Percentiles rank a stretch among this genome's conserved stretches.
Evolutionary conservation across 2,888 invertebrate genomes (phyloP).

Genomic region (Ditylenchus weischeri): DNA sequence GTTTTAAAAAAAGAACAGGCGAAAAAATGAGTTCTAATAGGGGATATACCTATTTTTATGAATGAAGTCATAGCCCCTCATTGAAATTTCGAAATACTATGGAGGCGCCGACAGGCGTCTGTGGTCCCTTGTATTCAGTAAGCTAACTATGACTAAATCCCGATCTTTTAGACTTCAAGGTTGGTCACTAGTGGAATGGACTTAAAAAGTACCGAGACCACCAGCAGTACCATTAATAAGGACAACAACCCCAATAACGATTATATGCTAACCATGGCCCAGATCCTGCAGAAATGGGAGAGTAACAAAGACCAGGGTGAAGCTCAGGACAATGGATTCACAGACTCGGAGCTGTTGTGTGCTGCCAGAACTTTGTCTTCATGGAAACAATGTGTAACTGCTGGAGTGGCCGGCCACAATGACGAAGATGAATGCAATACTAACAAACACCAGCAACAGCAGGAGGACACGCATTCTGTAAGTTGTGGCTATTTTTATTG

Average conservation of each 20-base stretch:
- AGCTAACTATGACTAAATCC: too few relatives aligned
- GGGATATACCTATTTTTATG: too few relatives aligned
- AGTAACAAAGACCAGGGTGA: not conserved
- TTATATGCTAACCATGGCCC: not conserved
- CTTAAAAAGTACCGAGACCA: too few relatives aligned
- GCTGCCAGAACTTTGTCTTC: not conserved
- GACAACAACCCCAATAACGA: not conserved
- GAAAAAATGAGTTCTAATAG: too few relatives aligned
- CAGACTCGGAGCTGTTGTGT: slow-evolving; percentile 4
- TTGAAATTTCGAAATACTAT: too few relatives aligned
- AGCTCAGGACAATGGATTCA: not conserved
- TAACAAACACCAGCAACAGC: not conserved
- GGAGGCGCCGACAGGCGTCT: too few relatives aligned
- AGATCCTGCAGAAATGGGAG: not conserved
- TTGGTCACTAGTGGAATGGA: too few relatives aligned
- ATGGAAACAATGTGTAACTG: not conserved
- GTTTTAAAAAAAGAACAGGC: too few relatives aligned
- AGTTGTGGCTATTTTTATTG: not conserved
- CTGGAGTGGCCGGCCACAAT: not conserved
- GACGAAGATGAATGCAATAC: not conserved
- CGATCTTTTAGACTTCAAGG: too few relatives aligned
- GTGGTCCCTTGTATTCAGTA: too few relatives aligned
- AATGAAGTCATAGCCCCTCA: too few relatives aligned
- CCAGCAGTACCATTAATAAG: too few relatives aligned
- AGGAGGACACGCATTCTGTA: slow-evolving; percentile 8